Percentiles rank a stretch among this genome's conserved stretches.
These are phyloP conservation scores for Dreissena polymorpha DNA, from an alignment of 1,140 invertebrate genomes.

Conservation along the genomic window DNA sequence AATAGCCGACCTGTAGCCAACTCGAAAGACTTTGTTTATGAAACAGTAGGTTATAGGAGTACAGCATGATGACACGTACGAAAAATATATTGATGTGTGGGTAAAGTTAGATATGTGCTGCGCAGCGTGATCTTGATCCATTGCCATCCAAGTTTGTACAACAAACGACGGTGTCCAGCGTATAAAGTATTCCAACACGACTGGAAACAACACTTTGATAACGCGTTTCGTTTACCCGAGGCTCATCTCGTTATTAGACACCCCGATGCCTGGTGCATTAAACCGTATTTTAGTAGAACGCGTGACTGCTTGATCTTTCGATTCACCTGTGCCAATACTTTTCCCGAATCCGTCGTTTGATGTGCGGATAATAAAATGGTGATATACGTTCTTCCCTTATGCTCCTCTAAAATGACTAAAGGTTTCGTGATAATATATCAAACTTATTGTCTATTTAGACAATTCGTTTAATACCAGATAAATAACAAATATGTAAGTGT, in stretches of 20 bases:
- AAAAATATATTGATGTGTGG: conserved; percentile 89
- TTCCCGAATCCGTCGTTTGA: background rate
- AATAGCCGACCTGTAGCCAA: conserved; percentile 89
- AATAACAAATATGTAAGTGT: too few species aligned
- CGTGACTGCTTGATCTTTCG: background rate
- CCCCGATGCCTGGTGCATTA: conserved; percentile 60
- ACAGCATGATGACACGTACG: conserved; percentile 93
- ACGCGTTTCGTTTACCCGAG: conserved; percentile 90
- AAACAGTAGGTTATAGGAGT: conserved; percentile 97
- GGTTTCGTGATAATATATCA: too few species aligned
- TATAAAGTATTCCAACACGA: conserved; percentile 95
- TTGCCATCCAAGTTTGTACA: conserved; percentile 90
- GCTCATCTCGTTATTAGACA: conserved; percentile 88
- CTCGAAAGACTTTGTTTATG: conserved; percentile 94
- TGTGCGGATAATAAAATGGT: background rate
- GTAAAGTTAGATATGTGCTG: conserved; percentile 71
- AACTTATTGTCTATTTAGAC: too few species aligned
- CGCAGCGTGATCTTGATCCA: conserved; percentile 82
- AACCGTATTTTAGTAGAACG: conserved; percentile 29
- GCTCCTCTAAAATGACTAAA: background rate
- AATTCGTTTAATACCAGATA: too few species aligned
- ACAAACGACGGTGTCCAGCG: conserved; percentile 96
- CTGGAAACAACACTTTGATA: conserved; percentile 95
- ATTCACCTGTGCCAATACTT: background rate
- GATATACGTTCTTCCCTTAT: background rate